These are phyloP conservation scores for Perognathus longimembris DNA, from an alignment of 2,113 vertebrate genomes.

Conservation along the genomic window DNA sequence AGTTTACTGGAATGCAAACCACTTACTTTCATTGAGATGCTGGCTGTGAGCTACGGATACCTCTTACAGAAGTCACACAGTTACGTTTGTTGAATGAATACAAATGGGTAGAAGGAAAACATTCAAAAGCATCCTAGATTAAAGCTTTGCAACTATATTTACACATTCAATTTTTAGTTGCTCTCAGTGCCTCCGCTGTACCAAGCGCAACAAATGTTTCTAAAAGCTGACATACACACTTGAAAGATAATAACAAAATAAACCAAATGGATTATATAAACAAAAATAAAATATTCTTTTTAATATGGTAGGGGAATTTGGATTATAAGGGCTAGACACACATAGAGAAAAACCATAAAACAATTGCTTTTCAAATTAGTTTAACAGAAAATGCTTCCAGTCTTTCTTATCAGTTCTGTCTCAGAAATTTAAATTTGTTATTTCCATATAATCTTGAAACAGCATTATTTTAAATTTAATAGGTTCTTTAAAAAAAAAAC, in stretches of 20 bases:
- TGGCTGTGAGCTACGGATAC: neutral
- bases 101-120: neutral
- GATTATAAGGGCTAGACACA: conserved; percentile 16
- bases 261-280: conserved; percentile 44
- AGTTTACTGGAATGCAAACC: neutral
- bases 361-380: conserved; percentile 61
- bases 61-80: neutral
- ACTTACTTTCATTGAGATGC: too few species aligned
- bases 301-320: conserved; percentile 6
- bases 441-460: conserved; percentile 68
- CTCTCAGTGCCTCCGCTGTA: conserved; percentile 16
- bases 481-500: conserved; percentile 45
- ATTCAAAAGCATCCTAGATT: neutral
- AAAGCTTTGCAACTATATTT: conserved; percentile 45
- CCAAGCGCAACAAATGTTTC: conserved; percentile 48
- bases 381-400: conserved; percentile 58
- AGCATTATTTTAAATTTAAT: conserved; percentile 73
- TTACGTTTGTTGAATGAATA: conserved; percentile 5
- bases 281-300: conserved; percentile 34
- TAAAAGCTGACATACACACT: conserved; percentile 41
- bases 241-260: conserved; percentile 52
- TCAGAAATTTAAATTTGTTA: conserved; percentile 54
- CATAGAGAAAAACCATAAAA: conserved; percentile 34
- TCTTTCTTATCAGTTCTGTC: conserved; percentile 27
- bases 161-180: conserved; percentile 56